Evolutionary conservation across 2,888 invertebrate species (phyloP).

Genomic region (Phyllotreta striolata): DNA sequence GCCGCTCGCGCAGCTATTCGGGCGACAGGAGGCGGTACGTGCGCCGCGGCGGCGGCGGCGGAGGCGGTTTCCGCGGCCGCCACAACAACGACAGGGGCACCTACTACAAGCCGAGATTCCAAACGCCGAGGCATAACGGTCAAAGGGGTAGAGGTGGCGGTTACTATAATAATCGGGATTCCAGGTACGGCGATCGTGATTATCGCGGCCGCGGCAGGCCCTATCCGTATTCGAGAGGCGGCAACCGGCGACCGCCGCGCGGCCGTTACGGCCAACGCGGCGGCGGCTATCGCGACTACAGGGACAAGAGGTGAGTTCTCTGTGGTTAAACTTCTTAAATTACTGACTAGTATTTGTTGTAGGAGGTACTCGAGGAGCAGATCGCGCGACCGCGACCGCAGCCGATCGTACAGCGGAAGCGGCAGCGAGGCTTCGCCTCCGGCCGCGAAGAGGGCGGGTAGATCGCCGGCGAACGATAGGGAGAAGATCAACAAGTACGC

Average conservation of each 20-base stretch:
- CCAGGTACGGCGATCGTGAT: conserved; percentile 56
- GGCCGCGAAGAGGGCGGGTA: conserved; percentile 45
- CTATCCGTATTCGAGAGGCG: conserved; percentile 54
- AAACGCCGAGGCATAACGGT: conserved; percentile 66
- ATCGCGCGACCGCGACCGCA: conserved; percentile 58
- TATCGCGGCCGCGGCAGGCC: conserved; percentile 59
- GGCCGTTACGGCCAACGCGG: conserved; percentile 58
- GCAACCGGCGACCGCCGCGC: conserved; percentile 47
- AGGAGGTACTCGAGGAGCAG: conserved; percentile 67
- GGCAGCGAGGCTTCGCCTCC: conserved; percentile 59
- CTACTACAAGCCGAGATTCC: conserved; percentile 82
- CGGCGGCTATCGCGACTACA: conserved; percentile 70
- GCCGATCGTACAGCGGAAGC: conserved; percentile 63
- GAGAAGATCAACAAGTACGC: conserved; percentile 68
- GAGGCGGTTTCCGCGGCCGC: conserved; percentile 59
- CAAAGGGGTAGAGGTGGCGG: conserved; percentile 61
- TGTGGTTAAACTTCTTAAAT: too few species aligned
- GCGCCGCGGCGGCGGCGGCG: conserved; percentile 57
- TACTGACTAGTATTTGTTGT: not conserved
- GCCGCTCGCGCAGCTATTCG: conserved; percentile 65
- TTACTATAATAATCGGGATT: conserved; percentile 58
- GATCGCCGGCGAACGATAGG: conserved; percentile 59
- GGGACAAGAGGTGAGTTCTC: conserved; percentile 65
- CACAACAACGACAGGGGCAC: conserved; percentile 74
- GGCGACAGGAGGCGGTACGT: conserved; percentile 60